Conservation (phyloP, 2,888 invertebrate genomes). For the Sinohyriopsis cumingii region DNA sequence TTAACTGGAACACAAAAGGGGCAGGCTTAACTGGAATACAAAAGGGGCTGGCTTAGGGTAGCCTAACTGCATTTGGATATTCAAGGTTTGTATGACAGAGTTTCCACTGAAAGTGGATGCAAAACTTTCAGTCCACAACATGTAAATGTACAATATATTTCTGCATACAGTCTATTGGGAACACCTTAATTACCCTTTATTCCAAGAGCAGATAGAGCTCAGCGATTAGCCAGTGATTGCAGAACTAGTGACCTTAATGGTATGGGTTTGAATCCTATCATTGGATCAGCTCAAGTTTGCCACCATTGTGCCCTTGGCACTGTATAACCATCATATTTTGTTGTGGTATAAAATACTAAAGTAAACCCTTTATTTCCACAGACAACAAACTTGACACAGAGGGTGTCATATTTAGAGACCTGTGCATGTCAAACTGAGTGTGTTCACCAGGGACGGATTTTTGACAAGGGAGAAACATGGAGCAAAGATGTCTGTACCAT, state of each 20-base stretch:
- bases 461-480: conserved; percentile 59
- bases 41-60: too few species aligned
- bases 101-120: too few species aligned
- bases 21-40: too few species aligned
- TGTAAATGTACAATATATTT: too few species aligned
- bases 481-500: conserved; percentile 53
- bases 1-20: too few species aligned
- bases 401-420: conserved; percentile 53
- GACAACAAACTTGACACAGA: conserved; percentile 52
- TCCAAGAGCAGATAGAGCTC: not conserved
- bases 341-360: too few species aligned
- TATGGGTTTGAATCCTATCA: not conserved
- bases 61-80: too few species aligned
- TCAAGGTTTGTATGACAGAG: too few species aligned
- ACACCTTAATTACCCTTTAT: not conserved
- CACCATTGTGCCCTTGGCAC: not conserved
- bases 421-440: conserved; percentile 59
- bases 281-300: not conserved
- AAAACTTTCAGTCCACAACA: too few species aligned
- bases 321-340: not conserved
- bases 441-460: conserved; percentile 49
- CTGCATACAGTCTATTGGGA: not conserved
- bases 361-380: conserved; percentile 26
- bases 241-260: not conserved
- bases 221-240: conserved; percentile 2